phyloP scores from a whole-genome alignment of 2,113 vertebrate genomes.

The Salvelinus sp. region DNA sequence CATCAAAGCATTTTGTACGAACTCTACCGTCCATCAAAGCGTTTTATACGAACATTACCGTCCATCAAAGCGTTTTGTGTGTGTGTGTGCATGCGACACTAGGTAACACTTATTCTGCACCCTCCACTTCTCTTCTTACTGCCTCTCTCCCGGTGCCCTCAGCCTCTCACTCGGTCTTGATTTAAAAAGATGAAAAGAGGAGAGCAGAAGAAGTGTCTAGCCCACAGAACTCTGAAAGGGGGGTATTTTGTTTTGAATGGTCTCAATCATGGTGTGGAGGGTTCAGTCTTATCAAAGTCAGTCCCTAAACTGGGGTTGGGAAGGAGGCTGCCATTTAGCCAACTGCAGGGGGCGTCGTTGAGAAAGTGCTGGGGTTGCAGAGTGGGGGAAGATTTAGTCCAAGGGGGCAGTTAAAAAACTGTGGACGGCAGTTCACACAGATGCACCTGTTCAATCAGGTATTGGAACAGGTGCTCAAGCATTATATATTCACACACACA shows the following conservation, averaged over 20 bases:
- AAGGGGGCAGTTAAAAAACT: slow-evolving; percentile 50
- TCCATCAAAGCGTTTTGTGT: no score
- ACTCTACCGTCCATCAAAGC: no score
- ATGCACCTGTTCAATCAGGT: slow-evolving; percentile 1
- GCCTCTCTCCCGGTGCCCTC: not conserved
- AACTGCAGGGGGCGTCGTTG: slow-evolving; percentile 51
- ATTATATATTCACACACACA: slow-evolving; percentile 19
- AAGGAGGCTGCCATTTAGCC: slow-evolving; percentile 16
- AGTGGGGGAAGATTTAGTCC: slow-evolving; percentile 40
- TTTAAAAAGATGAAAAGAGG: slow-evolving; percentile 64
- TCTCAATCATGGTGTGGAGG: slow-evolving; percentile 58
- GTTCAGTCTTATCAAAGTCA: slow-evolving; percentile 6
- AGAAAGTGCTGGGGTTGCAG: slow-evolving; percentile 51
- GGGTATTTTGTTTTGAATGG: slow-evolving; percentile 63
- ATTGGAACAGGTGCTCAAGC: slow-evolving; percentile 31
- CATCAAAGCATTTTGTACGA: no score
- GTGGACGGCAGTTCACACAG: slow-evolving; percentile 55
- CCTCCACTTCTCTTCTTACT: not conserved
- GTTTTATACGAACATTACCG: no score
- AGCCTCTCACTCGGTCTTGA: slow-evolving; percentile 31
- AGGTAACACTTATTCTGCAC: no score
- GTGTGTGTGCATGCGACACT: no score
- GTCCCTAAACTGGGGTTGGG: not conserved
- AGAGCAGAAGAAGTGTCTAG: slow-evolving; percentile 45
- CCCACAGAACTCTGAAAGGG: slow-evolving; percentile 60